phyloP scores from a whole-genome alignment of 1,140 invertebrate genomes.

The Drosophila nigromelanica region DNA sequence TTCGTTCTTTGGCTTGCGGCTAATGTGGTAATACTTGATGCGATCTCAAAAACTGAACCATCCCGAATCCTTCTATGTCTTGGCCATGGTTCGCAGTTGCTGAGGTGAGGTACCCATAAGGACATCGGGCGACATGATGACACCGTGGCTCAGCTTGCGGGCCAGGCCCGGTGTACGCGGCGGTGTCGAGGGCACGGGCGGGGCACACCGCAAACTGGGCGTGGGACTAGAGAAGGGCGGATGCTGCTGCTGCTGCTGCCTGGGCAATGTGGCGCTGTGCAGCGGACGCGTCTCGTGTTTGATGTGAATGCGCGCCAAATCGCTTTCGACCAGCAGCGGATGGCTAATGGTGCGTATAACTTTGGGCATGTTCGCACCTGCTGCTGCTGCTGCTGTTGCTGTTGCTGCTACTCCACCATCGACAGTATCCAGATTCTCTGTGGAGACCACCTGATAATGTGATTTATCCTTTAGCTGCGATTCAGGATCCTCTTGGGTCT shows the following conservation, averaged over 20 bases:
- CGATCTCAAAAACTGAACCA: neutral
- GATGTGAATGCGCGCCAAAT: slow-evolving; percentile 65
- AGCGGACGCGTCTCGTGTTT: slow-evolving; percentile 63
- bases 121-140: slow-evolving; percentile 70
- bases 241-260: slow-evolving; percentile 41
- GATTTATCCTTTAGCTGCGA: slow-evolving; percentile 51
- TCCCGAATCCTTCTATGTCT: slow-evolving; percentile 9
- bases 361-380: slow-evolving; percentile 24
- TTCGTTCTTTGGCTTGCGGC: slow-evolving; percentile 42
- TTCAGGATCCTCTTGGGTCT: slow-evolving; percentile 60
- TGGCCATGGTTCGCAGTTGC: slow-evolving; percentile 1
- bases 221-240: slow-evolving; percentile 47
- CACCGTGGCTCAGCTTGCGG: slow-evolving; percentile 41
- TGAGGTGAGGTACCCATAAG: slow-evolving; percentile 46
- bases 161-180: slow-evolving; percentile 49
- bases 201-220: slow-evolving; percentile 63
- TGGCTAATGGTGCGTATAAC: slow-evolving; percentile 69
- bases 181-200: slow-evolving; percentile 59
- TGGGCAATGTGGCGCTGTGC: slow-evolving; percentile 56
- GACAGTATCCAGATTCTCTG: slow-evolving; percentile 63
- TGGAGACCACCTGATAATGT: slow-evolving; percentile 62
- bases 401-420: slow-evolving; percentile 35
- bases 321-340: slow-evolving; percentile 63
- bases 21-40: slow-evolving; percentile 33
- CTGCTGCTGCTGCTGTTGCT: no score